Evolutionary conservation across 2,797 vertebrate species (phyloP).

Genomic region (Fratercula arctica): DNA sequence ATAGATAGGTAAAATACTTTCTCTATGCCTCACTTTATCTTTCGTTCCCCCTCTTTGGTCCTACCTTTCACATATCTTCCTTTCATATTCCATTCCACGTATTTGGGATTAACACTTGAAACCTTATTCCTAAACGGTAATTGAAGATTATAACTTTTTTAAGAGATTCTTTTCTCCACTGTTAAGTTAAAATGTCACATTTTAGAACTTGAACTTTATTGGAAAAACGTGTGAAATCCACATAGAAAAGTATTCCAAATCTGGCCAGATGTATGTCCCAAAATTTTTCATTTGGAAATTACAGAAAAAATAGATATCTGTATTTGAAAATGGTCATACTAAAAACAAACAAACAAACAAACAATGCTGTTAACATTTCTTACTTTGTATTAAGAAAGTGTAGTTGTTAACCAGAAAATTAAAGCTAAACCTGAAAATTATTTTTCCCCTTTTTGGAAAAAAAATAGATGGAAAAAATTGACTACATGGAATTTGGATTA

Average conservation of each 20-base stretch:
- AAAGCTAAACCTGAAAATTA: neutral
- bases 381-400: neutral
- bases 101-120: neutral
- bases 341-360: neutral
- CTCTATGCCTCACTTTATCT: neutral
- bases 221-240: neutral
- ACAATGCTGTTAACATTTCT: accelerated
- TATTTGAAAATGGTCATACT: neutral
- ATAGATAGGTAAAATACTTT: neutral
- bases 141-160: neutral
- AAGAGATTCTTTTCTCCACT: neutral
- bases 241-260: neutral
- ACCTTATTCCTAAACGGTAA: neutral
- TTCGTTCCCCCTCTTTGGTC: neutral
- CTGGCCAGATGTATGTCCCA: neutral
- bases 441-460: neutral
- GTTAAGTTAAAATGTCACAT: neutral
- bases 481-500: neutral
- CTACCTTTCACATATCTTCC: neutral
- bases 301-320: neutral
- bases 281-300: neutral
- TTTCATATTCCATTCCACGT: neutral
- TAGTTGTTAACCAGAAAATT: neutral
- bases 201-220: neutral
- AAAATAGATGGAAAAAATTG: neutral